Evolutionary conservation across 2,113 vertebrate species (phyloP).

Genomic region (Emydocephalus ijimae): DNA sequence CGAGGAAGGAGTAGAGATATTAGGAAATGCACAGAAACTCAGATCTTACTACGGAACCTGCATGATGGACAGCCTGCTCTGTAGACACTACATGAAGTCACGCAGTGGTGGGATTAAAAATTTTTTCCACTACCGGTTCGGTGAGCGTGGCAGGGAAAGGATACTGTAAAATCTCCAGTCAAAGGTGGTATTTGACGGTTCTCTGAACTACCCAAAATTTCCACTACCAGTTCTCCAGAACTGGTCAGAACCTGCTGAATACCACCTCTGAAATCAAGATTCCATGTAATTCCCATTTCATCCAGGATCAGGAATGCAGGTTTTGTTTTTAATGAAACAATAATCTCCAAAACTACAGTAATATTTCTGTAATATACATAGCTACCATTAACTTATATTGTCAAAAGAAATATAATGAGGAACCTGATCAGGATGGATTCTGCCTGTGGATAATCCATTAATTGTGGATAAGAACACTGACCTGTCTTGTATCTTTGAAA

Average conservation of each 20-base stretch:
- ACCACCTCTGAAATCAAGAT: background rate
- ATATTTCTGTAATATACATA: background rate
- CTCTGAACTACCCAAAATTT: no score
- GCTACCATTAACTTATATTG: background rate
- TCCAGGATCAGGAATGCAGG: background rate
- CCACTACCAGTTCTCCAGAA: no score
- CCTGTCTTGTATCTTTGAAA: background rate
- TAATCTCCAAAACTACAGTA: background rate
- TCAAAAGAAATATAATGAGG: background rate
- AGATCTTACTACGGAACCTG: background rate
- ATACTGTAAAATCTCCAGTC: no score
- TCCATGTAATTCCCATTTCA: background rate
- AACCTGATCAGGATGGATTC: background rate
- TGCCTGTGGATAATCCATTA: background rate
- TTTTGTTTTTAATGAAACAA: background rate
- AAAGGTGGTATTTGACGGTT: no score
- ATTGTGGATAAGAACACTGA: background rate
- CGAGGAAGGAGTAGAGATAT: background rate
- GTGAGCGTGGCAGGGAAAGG: no score
- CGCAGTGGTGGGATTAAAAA: no score
- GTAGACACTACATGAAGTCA: background rate
- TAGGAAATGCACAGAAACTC: background rate
- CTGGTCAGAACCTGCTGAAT: no score
- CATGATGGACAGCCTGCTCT: background rate
- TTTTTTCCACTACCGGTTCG: no score